Percentiles rank a stretch among this genome's conserved stretches.
Conservation (phyloP, 2,797 vertebrate species). For the Selene dorsalis region DNA sequence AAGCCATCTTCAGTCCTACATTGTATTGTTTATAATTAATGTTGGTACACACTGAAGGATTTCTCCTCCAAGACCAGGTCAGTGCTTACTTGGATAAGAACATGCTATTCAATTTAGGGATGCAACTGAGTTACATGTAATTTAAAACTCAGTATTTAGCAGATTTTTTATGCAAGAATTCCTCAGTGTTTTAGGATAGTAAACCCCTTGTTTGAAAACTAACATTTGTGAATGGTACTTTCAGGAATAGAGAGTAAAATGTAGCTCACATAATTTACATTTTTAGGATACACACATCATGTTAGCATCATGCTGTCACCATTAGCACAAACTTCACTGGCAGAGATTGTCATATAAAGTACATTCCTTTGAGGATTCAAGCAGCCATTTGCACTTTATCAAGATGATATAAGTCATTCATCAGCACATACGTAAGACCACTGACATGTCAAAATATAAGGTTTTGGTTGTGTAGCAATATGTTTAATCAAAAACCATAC, state of each 20-base stretch:
- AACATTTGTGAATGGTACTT: neutral
- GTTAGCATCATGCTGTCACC: too few relatives aligned
- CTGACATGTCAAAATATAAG: neutral
- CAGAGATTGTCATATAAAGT: too few relatives aligned
- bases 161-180: neutral
- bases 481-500: slow-evolving; percentile 23
- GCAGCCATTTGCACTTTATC: neutral
- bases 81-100: neutral
- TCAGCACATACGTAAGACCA: too few relatives aligned
- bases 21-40: neutral
- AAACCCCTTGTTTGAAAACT: slow-evolving; percentile 12
- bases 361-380: neutral
- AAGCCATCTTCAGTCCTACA: neutral
- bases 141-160: neutral
- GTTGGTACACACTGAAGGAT: neutral
- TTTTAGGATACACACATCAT: neutral
- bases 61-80: neutral
- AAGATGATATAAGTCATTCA: too few relatives aligned
- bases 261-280: neutral
- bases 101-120: neutral
- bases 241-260: neutral
- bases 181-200: neutral
- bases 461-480: neutral
- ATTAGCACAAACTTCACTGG: neutral
- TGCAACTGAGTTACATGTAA: neutral